phyloP scores from a whole-genome alignment of 2,113 vertebrate genomes.

The Brienomyrus brachyistius region DNA sequence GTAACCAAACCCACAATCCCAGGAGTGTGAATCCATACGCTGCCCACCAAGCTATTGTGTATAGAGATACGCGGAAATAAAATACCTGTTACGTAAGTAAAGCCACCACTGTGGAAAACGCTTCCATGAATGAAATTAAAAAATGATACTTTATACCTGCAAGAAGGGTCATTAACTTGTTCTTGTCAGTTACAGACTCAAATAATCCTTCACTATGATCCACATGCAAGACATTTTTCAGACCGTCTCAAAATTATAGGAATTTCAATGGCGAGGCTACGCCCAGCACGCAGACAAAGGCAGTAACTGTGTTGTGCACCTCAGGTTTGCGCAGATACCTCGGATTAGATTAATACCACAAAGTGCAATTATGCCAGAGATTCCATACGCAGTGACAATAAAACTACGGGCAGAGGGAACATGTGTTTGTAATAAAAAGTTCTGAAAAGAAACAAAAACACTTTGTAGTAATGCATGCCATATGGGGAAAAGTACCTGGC shows the following conservation, averaged over 20 bases:
- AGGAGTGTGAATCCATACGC: background rate
- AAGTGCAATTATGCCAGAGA: background rate
- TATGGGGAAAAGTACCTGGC: background rate
- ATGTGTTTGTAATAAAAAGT: constrained; percentile 6
- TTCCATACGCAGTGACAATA: background rate
- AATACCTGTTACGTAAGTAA: background rate
- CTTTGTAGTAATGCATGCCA: background rate
- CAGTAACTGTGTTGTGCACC: background rate
- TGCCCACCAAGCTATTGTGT: background rate
- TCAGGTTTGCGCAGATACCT: background rate
- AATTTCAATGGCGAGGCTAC: background rate
- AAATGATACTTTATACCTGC: background rate
- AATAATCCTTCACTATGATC: background rate
- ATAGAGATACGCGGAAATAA: background rate
- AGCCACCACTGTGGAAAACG: background rate
- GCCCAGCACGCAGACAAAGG: background rate
- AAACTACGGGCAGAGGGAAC: background rate
- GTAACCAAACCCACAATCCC: background rate
- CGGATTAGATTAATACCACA: background rate
- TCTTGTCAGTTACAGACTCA: background rate
- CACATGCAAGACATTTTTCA: background rate
- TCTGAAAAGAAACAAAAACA: constrained; percentile 3
- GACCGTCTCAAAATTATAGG: background rate
- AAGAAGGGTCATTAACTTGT: background rate
- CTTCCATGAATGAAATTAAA: background rate